A percentile compares a stretch with the other conserved stretches of the same genome.
Conservation (phyloP, 2,113 vertebrate genomes). For the Tamias sibiricus region DNA sequence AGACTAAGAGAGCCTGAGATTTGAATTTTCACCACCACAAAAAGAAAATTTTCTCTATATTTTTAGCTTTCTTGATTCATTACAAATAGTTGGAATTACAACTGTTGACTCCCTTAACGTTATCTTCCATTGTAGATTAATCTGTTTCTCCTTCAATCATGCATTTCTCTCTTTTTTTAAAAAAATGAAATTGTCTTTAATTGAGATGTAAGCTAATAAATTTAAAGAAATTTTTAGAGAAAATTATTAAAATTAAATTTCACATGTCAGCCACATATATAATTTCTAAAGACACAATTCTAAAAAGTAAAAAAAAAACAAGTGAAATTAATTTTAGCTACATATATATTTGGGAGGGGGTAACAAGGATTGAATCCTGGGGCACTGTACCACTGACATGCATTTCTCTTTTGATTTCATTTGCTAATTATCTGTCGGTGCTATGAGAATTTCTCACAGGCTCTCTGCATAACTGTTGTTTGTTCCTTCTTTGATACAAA, state of each 20-base stretch:
- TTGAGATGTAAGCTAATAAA: not conserved
- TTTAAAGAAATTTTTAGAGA: not conserved
- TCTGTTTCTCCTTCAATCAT: conserved; percentile 22
- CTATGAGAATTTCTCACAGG: conserved; percentile 26
- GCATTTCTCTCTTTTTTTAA: no score
- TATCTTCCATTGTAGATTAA: conserved; percentile 19
- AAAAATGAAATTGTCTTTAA: not conserved
- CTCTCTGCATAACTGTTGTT: conserved; percentile 22
- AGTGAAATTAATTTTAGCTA: no score
- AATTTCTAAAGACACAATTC: not conserved
- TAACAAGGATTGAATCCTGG: no score
- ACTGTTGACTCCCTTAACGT: not conserved
- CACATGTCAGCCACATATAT: not conserved
- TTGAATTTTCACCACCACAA: conserved; percentile 28
- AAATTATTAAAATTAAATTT: conserved; percentile 3
- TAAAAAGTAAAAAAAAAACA: not conserved
- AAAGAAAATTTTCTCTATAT: not conserved
- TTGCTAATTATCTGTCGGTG: conserved; percentile 51
- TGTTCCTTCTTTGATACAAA: conserved; percentile 51
- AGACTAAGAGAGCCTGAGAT: not conserved
- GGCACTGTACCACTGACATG: not conserved
- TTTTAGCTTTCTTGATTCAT: conserved; percentile 7
- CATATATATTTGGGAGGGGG: no score
- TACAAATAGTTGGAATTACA: conserved; percentile 11
- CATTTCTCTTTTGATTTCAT: conserved; percentile 41